Conservation (phyloP, 2,888 invertebrate genomes). For the Amiota mariae region DNA sequence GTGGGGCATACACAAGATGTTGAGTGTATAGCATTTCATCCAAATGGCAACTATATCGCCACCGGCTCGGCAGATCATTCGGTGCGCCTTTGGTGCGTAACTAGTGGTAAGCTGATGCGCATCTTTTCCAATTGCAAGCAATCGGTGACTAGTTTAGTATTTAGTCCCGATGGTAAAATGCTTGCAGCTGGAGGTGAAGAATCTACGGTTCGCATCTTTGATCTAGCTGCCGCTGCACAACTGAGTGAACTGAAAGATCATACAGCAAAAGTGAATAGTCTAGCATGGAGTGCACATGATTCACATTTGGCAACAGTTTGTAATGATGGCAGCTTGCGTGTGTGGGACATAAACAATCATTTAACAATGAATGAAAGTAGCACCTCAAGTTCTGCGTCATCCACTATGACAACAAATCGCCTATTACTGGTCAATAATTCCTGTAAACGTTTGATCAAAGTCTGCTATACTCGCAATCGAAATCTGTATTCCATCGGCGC, state of each 20-base stretch:
- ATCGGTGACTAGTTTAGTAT: slow-evolving; percentile 83
- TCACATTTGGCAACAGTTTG: slow-evolving; percentile 80
- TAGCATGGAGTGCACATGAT: slow-evolving; percentile 78
- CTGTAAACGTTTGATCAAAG: slow-evolving; percentile 67
- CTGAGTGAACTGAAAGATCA: slow-evolving; percentile 78
- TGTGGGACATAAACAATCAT: slow-evolving; percentile 77
- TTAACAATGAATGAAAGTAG: slow-evolving; percentile 56
- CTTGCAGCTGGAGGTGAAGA: slow-evolving; percentile 88
- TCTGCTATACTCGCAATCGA: slow-evolving; percentile 67
- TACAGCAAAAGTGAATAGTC: slow-evolving; percentile 75
- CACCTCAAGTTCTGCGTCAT: slow-evolving; percentile 5
- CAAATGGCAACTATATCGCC: slow-evolving; percentile 91
- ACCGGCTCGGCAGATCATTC: slow-evolving; percentile 93
- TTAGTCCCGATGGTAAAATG: slow-evolving; percentile 88
- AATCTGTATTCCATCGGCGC: slow-evolving; percentile 68
- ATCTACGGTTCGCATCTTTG: slow-evolving; percentile 79
- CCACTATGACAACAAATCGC: slow-evolving; percentile 58
- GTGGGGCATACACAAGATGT: slow-evolving; percentile 92
- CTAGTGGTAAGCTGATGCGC: slow-evolving; percentile 86
- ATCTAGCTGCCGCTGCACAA: slow-evolving; percentile 78
- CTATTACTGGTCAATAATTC: slow-evolving; percentile 63
- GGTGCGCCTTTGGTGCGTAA: slow-evolving; percentile 89
- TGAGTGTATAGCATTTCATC: slow-evolving; percentile 88
- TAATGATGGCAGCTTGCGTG: slow-evolving; percentile 78
- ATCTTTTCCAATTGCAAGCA: slow-evolving; percentile 86